These are phyloP conservation scores for Alaudala cheleensis DNA, from an alignment of 2,113 vertebrate genomes.

Conservation along the genomic window DNA sequence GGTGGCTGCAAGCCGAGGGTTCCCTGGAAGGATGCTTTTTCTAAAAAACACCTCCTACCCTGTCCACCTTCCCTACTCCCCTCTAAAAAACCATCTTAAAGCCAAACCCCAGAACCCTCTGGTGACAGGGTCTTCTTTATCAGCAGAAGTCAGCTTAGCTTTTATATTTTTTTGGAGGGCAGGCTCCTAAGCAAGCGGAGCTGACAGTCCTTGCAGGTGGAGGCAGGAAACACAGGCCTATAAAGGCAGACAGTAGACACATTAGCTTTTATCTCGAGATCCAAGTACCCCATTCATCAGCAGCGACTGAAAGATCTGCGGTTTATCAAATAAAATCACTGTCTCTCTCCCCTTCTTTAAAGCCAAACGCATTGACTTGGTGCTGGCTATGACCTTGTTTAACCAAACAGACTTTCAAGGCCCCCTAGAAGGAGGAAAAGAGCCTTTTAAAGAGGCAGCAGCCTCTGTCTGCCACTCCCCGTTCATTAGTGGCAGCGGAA, in stretches of 20 bases:
- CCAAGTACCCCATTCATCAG: conserved; percentile 36
- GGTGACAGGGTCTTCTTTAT: neutral
- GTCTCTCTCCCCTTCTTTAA: conserved; percentile 11
- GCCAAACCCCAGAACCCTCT: neutral
- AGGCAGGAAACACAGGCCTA: conserved; percentile 4
- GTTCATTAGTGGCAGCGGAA: neutral
- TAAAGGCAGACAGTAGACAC: conserved; percentile 45
- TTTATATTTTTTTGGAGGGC: neutral
- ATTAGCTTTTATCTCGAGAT: conserved; percentile 45
- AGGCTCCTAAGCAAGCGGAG: neutral
- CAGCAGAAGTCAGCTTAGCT: neutral
- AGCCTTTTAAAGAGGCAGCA: neutral
- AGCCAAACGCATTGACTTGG: neutral
- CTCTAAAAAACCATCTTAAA: neutral
- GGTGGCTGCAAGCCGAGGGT: neutral
- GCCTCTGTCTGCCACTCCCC: conserved; percentile 5
- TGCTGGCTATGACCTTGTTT: conserved; percentile 46
- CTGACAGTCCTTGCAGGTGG: neutral
- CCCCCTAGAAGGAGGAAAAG: neutral
- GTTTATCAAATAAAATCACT: conserved; percentile 55
- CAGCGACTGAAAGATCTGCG: neutral
- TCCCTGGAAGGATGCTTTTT: neutral
- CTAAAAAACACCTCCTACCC: neutral
- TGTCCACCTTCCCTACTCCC: neutral
- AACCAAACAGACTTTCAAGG: conserved; percentile 13